Evolutionary conservation across 2,113 vertebrate species (phyloP).

Genomic region (Brachionichthys hirsutus): DNA sequence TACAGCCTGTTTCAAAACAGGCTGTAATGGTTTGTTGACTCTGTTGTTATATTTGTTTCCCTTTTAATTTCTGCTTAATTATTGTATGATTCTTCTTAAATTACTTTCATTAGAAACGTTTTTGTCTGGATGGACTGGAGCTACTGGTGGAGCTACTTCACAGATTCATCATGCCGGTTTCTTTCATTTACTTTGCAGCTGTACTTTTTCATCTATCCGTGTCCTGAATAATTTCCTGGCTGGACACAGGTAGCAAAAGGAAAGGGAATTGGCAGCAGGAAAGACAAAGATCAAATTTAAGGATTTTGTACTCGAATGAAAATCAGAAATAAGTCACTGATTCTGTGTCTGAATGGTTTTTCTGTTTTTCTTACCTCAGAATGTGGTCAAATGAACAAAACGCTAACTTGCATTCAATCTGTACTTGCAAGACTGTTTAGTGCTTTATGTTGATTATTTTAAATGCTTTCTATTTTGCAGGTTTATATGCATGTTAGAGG

Average conservation of each 20-base stretch:
- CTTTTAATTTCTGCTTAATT: not conserved
- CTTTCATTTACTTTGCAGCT: too few species aligned
- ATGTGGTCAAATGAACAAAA: not conserved
- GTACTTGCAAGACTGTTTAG: not conserved
- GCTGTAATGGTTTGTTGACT: too few species aligned
- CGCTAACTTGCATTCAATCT: not conserved
- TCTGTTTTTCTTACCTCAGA: too few species aligned
- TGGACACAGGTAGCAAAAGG: too few species aligned
- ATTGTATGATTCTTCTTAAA: too few species aligned
- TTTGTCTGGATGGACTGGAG: too few species aligned
- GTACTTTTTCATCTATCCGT: not conserved
- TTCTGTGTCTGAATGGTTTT: too few species aligned
- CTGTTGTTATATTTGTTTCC: not conserved
- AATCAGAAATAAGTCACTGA: not conserved
- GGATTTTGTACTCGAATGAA: not conserved
- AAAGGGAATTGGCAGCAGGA: not conserved
- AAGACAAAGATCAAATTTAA: slow-evolving; percentile 6
- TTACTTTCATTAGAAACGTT: too few species aligned
- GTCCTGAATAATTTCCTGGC: not conserved
- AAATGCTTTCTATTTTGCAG: not conserved
- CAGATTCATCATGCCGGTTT: too few species aligned
- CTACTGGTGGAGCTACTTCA: too few species aligned
- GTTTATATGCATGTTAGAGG: too few species aligned
- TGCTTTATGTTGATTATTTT: not conserved
- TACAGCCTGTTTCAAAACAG: too few species aligned